Percentiles rank a stretch among this genome's conserved stretches.
These are phyloP conservation scores for Epinephelus malabaricus DNA, from an alignment of 2,797 vertebrate species.

Conservation along the genomic window DNA sequence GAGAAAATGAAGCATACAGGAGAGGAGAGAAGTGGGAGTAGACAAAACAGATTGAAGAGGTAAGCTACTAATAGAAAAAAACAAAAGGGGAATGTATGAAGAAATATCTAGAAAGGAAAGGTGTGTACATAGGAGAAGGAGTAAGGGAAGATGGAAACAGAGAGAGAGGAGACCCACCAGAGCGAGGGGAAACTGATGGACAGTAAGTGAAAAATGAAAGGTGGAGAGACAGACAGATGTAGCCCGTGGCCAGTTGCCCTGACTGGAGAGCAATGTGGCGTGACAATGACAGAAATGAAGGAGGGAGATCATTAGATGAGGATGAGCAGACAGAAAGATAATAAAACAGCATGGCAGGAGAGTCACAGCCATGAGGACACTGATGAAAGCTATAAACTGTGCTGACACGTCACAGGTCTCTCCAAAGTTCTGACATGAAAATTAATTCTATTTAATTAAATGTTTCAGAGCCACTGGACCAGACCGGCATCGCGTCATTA, in stretches of 20 bases:
- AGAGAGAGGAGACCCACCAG: background rate
- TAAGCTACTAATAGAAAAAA: background rate
- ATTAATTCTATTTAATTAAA: too few relatives aligned
- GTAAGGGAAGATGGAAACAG: background rate
- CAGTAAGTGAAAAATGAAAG: background rate
- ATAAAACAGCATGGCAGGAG: background rate
- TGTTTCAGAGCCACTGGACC: too few relatives aligned
- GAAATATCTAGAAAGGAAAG: background rate
- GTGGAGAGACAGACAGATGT: background rate
- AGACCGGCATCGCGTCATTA: too few relatives aligned
- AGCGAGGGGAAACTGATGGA: too few relatives aligned
- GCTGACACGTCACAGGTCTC: background rate
- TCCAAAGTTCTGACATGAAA: too few relatives aligned
- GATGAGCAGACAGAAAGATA: background rate
- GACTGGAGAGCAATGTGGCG: slow-evolving; percentile 18
- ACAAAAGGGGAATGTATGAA: background rate
- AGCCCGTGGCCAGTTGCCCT: background rate
- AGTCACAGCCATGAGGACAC: background rate
- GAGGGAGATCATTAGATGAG: background rate
- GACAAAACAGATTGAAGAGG: background rate
- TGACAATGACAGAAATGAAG: slow-evolving; percentile 21
- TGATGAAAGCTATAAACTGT: background rate
- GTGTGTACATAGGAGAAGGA: background rate
- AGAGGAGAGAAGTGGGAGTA: background rate
- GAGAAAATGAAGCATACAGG: background rate